Conservation (phyloP, 2,797 vertebrate species). For the Rhyacichthys aspro region DNA sequence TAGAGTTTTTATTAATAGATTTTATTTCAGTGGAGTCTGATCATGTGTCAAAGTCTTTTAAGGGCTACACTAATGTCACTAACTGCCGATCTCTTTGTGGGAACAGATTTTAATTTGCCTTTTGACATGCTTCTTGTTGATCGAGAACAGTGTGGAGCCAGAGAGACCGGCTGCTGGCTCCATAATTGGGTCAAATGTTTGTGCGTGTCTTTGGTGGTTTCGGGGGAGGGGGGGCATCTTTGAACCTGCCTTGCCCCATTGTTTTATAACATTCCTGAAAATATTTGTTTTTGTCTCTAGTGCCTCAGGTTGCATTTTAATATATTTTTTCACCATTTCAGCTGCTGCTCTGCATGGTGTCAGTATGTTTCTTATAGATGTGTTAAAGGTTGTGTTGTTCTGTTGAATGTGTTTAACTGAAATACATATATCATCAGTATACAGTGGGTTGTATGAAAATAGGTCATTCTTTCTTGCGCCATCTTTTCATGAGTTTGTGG, state of each 20-base stretch:
- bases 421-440: too few species aligned
- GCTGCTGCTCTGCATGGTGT: too few species aligned
- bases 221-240: slow-evolving; percentile 18
- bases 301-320: slow-evolving; percentile 19
- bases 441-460: too few species aligned
- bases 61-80: slow-evolving; percentile 3
- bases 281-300: slow-evolving; percentile 13
- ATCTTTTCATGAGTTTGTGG: too few species aligned
- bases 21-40: neutral
- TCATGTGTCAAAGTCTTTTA: slow-evolving; percentile 4
- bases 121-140: slow-evolving; percentile 21
- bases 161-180: slow-evolving; percentile 35
- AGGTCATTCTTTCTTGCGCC: too few species aligned
- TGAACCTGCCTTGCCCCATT: slow-evolving; percentile 25
- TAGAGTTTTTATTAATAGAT: slow-evolving; percentile 8
- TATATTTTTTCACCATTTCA: too few species aligned
- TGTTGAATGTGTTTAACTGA: too few species aligned
- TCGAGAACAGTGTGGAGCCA: slow-evolving; percentile 27
- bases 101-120: slow-evolving; percentile 11
- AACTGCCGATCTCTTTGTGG: neutral
- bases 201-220: slow-evolving; percentile 34
- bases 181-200: slow-evolving; percentile 64
- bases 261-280: slow-evolving; percentile 32
- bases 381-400: too few species aligned
- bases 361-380: too few species aligned